Percentiles rank a stretch among this genome's conserved stretches.
Conservation (phyloP, 2,113 vertebrate species). For the Fulica atra region DNA sequence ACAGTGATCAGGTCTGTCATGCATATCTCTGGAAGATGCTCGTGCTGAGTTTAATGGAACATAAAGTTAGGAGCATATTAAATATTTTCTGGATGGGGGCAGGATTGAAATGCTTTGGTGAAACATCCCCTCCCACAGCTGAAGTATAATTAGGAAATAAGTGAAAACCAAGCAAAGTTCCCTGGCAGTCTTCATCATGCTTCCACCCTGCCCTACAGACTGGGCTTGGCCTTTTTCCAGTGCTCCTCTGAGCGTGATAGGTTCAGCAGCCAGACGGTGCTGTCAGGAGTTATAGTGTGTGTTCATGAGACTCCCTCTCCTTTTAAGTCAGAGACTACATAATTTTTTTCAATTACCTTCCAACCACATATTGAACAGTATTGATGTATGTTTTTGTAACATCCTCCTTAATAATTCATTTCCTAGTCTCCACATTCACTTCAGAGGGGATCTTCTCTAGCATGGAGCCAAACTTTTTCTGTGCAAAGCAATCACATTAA, state of each 20-base stretch:
- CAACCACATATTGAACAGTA: constrained; percentile 62
- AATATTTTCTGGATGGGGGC: not conserved
- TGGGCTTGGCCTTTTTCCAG: constrained; percentile 25
- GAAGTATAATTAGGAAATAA: not conserved
- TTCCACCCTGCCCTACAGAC: not conserved
- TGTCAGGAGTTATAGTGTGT: constrained; percentile 21
- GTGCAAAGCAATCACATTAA: not conserved
- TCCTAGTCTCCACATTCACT: constrained; percentile 26
- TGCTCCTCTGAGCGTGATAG: not conserved
- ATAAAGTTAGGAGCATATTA: not conserved
- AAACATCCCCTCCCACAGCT: not conserved
- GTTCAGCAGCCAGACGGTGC: constrained; percentile 4
- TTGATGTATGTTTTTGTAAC: constrained; percentile 50
- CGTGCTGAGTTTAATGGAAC: not conserved
- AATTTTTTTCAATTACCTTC: constrained; percentile 64
- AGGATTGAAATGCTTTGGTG: not conserved
- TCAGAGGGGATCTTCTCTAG: constrained; percentile 22
- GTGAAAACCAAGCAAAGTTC: not conserved
- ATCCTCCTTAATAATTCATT: constrained; percentile 68
- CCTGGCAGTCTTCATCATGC: not conserved
- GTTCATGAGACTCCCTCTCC: constrained; percentile 33
- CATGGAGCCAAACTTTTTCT: constrained; percentile 38
- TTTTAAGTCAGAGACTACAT: constrained; percentile 51
- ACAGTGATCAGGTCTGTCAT: not conserved
- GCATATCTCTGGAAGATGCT: not conserved